Conservation (phyloP, 2,888 invertebrate species). For the Spisula solida region DNA sequence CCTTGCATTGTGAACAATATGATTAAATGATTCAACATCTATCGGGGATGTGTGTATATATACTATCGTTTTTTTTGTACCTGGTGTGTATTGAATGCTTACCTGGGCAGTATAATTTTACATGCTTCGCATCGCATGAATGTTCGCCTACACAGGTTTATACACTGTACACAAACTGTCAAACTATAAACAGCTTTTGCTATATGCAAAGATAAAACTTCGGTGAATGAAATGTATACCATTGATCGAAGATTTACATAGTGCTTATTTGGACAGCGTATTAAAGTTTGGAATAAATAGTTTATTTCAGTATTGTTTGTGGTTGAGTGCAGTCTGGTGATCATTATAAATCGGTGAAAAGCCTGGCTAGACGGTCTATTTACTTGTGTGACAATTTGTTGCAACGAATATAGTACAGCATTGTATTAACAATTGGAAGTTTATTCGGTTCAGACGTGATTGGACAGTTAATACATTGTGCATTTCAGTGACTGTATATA, state of each 20-base stretch:
- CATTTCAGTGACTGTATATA: background rate
- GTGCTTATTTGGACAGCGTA: background rate
- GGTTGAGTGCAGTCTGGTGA: background rate
- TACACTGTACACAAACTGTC: slow-evolving; percentile 38
- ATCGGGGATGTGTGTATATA: background rate
- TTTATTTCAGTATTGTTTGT: background rate
- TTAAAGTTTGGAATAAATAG: background rate
- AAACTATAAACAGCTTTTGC: slow-evolving; percentile 26
- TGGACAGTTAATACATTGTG: no score
- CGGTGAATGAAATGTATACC: background rate
- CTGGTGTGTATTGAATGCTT: slow-evolving; percentile 34
- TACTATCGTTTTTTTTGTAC: background rate
- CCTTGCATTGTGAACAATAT: no score
- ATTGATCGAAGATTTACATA: slow-evolving; percentile 6
- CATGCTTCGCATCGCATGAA: slow-evolving; percentile 31
- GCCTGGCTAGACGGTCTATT: no score
- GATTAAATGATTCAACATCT: no score
- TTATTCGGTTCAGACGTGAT: no score
- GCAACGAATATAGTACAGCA: no score
- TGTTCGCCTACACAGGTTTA: slow-evolving; percentile 30
- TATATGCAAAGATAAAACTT: slow-evolving; percentile 9
- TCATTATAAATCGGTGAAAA: background rate
- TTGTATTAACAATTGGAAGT: no score
- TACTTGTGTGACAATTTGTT: no score
- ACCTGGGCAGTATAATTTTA: slow-evolving; percentile 26